phyloP scores from a whole-genome alignment of 35 echinoderm and acorn worm species.

The Anneissia japonica region DNA sequence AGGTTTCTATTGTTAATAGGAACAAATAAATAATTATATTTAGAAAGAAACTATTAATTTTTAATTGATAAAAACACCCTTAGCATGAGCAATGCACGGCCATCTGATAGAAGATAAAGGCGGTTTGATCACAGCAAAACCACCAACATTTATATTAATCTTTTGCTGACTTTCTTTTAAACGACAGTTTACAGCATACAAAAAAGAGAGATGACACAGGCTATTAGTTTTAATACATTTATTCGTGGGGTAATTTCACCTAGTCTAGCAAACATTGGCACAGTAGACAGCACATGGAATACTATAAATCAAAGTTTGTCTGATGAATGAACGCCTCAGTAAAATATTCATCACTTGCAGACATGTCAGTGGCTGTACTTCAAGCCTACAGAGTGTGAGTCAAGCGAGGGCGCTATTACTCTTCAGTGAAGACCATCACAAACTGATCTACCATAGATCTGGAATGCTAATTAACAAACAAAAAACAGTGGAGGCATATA shows the following conservation, averaged over 20 bases:
- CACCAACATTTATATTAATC: too few relatives aligned
- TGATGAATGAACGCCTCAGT: neutral
- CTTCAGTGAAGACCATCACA: neutral
- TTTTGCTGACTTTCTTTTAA: too few relatives aligned
- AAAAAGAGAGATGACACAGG: too few relatives aligned
- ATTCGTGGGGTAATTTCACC: neutral
- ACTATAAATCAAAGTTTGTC: neutral
- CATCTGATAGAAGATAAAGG: too few relatives aligned
- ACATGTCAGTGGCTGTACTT: neutral
- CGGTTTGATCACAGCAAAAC: too few relatives aligned
- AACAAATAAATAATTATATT: too few relatives aligned
- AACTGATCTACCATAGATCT: neutral
- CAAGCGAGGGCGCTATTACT: neutral
- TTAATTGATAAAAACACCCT: too few relatives aligned
- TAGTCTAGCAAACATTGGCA: neutral
- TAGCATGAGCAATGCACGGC: too few relatives aligned
- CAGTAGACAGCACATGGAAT: neutral
- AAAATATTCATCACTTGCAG: neutral
- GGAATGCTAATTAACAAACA: neutral
- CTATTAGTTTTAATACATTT: neutral
- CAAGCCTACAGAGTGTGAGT: neutral
- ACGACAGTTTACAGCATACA: too few relatives aligned
- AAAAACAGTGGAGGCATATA: neutral
- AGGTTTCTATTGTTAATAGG: too few relatives aligned
- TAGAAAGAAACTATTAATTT: too few relatives aligned